These are phyloP conservation scores for Tenthredo notha DNA, from an alignment of 2,888 invertebrate genomes.

Conservation along the genomic window DNA sequence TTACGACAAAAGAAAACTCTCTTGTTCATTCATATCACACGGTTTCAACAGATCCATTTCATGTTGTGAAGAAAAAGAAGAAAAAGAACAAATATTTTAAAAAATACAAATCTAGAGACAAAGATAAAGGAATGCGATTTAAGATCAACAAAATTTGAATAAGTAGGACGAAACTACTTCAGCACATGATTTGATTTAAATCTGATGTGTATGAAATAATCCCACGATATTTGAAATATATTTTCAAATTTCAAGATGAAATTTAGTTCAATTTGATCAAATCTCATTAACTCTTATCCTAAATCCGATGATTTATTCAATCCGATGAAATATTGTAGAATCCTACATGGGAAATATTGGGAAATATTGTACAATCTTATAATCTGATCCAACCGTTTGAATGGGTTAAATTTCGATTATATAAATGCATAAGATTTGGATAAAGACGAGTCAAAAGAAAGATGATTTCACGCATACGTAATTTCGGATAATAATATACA, in stretches of 20 bases:
- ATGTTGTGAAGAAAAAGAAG: background rate
- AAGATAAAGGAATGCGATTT: background rate
- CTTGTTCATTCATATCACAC: background rate
- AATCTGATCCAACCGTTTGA: background rate
- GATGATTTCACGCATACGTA: background rate
- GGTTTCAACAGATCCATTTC: background rate
- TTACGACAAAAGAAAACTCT: background rate
- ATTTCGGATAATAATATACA: background rate
- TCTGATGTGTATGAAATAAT: background rate
- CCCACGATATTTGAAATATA: background rate
- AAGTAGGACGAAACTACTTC: background rate
- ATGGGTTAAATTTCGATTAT: background rate
- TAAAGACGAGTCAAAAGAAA: background rate
- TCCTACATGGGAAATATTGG: no score
- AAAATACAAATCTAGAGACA: no score
- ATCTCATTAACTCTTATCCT: background rate
- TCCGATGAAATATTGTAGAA: no score
- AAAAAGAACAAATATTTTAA: no score
- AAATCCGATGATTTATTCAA: no score
- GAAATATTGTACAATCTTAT: background rate
- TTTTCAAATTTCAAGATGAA: background rate
- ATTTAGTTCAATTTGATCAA: background rate
- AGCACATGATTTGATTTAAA: background rate
- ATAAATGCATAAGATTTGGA: background rate
- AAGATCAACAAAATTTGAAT: background rate